phyloP scores from a whole-genome alignment of 2,797 vertebrate genomes.

The Netta rufina region DNA sequence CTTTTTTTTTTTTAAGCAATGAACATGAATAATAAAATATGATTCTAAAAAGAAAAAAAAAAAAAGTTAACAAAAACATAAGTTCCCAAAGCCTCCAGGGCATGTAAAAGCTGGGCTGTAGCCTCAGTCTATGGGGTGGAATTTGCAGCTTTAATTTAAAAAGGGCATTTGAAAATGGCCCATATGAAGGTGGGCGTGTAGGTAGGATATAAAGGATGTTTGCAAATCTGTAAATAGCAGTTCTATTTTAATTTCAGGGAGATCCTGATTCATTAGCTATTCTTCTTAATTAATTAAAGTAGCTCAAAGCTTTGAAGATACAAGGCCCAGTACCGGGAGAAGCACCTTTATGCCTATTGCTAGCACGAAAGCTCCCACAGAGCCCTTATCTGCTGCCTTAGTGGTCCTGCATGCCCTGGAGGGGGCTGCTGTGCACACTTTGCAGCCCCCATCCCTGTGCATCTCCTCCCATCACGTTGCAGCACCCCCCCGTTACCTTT shows the following conservation, averaged over 20 bases:
- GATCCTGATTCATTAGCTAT: not conserved
- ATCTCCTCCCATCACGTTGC: not conserved
- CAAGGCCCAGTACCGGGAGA: not conserved
- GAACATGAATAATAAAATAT: constrained; percentile 57
- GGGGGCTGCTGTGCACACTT: not conserved
- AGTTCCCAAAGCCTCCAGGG: constrained; percentile 16
- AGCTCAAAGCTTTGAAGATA: not conserved
- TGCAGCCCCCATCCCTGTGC: not conserved
- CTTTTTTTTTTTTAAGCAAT: not conserved
- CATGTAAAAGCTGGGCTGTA: not conserved
- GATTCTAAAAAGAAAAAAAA: not conserved
- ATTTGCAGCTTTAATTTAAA: not conserved
- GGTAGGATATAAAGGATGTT: not conserved
- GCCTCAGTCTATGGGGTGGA: not conserved
- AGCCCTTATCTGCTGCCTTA: not conserved
- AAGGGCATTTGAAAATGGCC: not conserved
- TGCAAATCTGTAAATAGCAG: not conserved
- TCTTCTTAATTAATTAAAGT: constrained; percentile 22
- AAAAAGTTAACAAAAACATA: not conserved
- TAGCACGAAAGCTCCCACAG: not conserved
- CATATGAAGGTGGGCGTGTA: not conserved
- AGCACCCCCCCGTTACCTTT: constrained; percentile 82
- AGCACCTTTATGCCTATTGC: not conserved
- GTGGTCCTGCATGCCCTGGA: rapidly evolving
- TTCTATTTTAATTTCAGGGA: not conserved